Evolutionary conservation across 2,797 vertebrate species (phyloP), one percentile per base, ranked within the genome.

Genomic region (Tamandua tetradactyla): DNA sequence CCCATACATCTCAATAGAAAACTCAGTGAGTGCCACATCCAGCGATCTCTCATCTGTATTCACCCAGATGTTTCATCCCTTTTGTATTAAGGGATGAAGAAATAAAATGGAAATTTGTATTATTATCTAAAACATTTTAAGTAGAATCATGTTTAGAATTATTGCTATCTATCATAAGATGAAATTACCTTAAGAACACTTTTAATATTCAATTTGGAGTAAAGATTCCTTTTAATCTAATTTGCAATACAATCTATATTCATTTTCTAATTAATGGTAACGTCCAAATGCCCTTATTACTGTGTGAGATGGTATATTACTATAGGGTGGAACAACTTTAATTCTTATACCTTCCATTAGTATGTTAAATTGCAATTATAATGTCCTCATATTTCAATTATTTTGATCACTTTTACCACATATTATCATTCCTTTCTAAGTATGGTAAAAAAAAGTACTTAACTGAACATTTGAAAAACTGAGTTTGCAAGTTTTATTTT

Each of bases 361-460:
- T 87, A 96, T 95, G 96, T 95, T 97, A 93, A 97, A 91, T 42
- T 76, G 81, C 66, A 97, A 95, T 97, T 97, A 97, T 82, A 94
- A 87, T 96, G 87, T 52, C 81, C 55, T 96, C 96, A 1, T 96
- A 95, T 97, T 97, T 98, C 72, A 96, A 93, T 66, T 88, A 52
- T 91, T 86, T 87, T 94, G 61, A 87, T 89, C n/a, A n/a, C 81
- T 97, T 97, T 97, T 94, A 78, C 32, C 49, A 71, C 0, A 49
- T 37, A 83, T 0, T 32, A 1, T 20, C 64, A 87, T 25, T 52
- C 37, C 85, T 89, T 92, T 95, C 87, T 92, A 22, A 71, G 47
- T 35, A 35, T 78, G 44, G 15, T 7, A 86, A 55, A 61, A 83
- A 93, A 57, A 79, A 9, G 18, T 42, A 71, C 64, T 93, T 87